Base-by-base conservation (phyloP, 1,140 invertebrate species). In the Asobara japonica region DNA sequence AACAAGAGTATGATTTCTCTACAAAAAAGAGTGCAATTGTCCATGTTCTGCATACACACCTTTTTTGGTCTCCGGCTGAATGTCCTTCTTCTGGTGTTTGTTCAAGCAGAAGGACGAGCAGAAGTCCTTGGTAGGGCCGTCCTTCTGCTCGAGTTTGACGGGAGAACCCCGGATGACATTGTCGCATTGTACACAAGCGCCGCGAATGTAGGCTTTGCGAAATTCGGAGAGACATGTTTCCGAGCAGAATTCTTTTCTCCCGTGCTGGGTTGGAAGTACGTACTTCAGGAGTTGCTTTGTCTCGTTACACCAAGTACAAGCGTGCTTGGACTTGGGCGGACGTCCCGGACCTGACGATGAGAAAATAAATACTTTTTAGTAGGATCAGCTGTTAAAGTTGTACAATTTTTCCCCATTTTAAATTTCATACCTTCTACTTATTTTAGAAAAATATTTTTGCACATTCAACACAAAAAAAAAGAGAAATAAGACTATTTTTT, bases 211-310 rank as follows among this genome's bases (percentile, higher is more conserved):
- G 16, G 94, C 95, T 82, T 95, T 95, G 56, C 95, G 90, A 82
- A 95, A 97, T 88, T 96, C 94, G 6, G 93, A 92, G 20, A 97
- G 89, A 86, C 96, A 97, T 18, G 91, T 94, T 84, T 95, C 94
- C 0, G 95, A 96, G 86, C 96, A 97, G 84, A 97, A 97, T 82
- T 97, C 95, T 82, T 96, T 96, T 81, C 96, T 96, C 10, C 94
- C 94, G 84, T 95, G 92, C 80, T 94, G 93, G 0, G 94, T 95
- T 4, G 95, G 95, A 61, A 96, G 86, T 45, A 96, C 93, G 86
- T 95, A 97, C 79, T 94, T 95, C 18, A 96, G 83, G 0, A 93
- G 91, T 60, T 92, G 91, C 85, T 94, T 95, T 48, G 90, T 91
- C 83, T 96, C 94, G 29, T 91, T 92, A 82, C 95, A 96, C 95